Conservation (phyloP, 2,888 invertebrate genomes). For the Lutraria lutraria region DNA sequence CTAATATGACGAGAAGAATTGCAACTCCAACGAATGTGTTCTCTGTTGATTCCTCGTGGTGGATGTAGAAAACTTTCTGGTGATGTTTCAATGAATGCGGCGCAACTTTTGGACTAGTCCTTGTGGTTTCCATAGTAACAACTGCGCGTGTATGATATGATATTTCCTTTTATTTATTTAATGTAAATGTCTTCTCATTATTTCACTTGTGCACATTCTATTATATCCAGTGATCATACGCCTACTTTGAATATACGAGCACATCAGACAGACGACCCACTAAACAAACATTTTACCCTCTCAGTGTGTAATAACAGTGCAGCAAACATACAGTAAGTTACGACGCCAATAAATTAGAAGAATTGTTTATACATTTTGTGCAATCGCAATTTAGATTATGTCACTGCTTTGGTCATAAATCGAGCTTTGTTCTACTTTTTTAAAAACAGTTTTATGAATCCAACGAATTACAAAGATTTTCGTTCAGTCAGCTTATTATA, state of each 20-base stretch:
- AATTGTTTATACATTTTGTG: not conserved
- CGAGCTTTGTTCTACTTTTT: no score
- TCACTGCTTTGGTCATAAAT: not conserved
- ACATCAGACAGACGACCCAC: no score
- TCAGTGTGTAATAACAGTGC: not conserved
- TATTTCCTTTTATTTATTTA: no score
- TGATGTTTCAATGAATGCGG: not conserved
- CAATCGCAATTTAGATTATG: not conserved
- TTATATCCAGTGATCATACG: no score
- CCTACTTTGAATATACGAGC: no score
- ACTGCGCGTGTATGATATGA: not conserved
- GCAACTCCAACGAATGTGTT: constrained; percentile 18
- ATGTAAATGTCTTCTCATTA: no score
- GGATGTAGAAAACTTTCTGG: not conserved
- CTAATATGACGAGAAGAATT: not conserved
- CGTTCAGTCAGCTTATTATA: no score
- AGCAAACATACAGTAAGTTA: not conserved
- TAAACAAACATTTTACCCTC: not conserved
- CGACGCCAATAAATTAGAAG: not conserved
- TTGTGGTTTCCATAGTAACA: not conserved
- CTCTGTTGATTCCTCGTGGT: not conserved
- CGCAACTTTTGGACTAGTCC: not conserved
- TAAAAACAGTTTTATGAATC: no score
- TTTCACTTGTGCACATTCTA: no score
- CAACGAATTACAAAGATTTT: no score